Percentiles rank a stretch among this genome's conserved stretches.
These are phyloP conservation scores for Pyrocoelia pectoralis DNA, from an alignment of 2,888 invertebrate species.

Conservation along the genomic window DNA sequence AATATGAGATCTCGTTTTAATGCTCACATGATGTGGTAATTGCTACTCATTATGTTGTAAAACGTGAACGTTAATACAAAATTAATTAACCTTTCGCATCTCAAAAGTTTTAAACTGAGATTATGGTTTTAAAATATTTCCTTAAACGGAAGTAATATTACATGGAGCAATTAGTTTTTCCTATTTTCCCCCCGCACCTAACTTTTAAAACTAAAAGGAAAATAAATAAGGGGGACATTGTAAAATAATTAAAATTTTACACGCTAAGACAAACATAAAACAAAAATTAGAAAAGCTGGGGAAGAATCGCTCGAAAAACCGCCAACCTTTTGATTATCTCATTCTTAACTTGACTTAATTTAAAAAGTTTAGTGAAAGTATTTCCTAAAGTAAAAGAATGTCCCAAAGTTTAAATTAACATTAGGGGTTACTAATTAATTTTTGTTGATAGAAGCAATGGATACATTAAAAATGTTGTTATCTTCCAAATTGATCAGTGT, in stretches of 20 bases:
- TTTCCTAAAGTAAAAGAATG: background rate
- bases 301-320: too few relatives aligned
- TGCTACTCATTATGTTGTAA: background rate
- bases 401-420: background rate
- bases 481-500: too few relatives aligned
- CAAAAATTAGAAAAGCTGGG: background rate
- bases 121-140: constrained; percentile 13
- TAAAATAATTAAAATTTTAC: background rate
- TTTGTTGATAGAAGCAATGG: too few relatives aligned
- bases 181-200: too few relatives aligned
- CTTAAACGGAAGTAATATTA: too few relatives aligned
- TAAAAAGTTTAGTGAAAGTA: constrained; percentile 1
- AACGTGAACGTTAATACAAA: constrained; percentile 31
- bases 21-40: too few relatives aligned
- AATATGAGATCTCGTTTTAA: too few relatives aligned
- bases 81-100: constrained; percentile 36
- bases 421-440: background rate
- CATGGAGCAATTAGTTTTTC: too few relatives aligned
- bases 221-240: background rate
- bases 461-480: too few relatives aligned
- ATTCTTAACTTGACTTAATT: background rate
- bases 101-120: constrained; percentile 31
- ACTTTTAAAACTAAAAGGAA: too few relatives aligned
- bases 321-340: background rate
- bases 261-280: background rate